Conservation (phyloP, 2,888 invertebrate species). For the Blastobasis adustella region DNA sequence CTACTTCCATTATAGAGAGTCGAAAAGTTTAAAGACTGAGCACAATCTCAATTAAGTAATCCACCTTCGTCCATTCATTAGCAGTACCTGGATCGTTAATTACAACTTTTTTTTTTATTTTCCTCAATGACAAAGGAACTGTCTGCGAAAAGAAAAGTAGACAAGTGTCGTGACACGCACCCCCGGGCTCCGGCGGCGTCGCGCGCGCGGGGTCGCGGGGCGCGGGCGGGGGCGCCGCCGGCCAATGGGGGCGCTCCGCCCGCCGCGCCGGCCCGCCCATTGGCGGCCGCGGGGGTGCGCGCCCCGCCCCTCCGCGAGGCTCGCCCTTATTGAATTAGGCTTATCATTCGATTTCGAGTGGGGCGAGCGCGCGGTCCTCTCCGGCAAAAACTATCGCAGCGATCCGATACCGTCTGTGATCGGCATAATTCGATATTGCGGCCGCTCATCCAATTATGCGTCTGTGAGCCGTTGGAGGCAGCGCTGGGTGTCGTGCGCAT, state of each 20-base stretch:
- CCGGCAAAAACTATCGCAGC: conserved; percentile 58
- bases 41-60: conserved; percentile 29
- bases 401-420: conserved; percentile 69
- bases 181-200: conserved; percentile 36
- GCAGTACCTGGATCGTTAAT: conserved; percentile 71
- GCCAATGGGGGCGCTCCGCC: conserved; percentile 45
- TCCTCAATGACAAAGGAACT: conserved; percentile 75
- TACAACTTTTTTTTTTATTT: conserved; percentile 72
- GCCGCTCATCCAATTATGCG: conserved; percentile 68
- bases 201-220: conserved; percentile 34
- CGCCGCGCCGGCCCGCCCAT: conserved; percentile 46
- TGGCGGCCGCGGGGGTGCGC: conserved; percentile 48
- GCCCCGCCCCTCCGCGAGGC: conserved; percentile 70
- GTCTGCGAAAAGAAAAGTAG: conserved; percentile 75
- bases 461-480: conserved; percentile 48
- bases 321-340: conserved; percentile 85
- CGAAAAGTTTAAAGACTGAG: conserved; percentile 1
- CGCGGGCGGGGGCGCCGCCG: conserved; percentile 30
- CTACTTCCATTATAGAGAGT: no score
- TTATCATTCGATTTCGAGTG: conserved; percentile 81
- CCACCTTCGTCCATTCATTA: conserved; percentile 59
- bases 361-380: conserved; percentile 69
- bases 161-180: conserved; percentile 74
- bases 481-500: conserved; percentile 46
- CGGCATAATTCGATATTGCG: conserved; percentile 69